These are phyloP conservation scores for Hylomyscus alleni DNA, from an alignment of 2,797 vertebrate genomes.

Conservation along the genomic window DNA sequence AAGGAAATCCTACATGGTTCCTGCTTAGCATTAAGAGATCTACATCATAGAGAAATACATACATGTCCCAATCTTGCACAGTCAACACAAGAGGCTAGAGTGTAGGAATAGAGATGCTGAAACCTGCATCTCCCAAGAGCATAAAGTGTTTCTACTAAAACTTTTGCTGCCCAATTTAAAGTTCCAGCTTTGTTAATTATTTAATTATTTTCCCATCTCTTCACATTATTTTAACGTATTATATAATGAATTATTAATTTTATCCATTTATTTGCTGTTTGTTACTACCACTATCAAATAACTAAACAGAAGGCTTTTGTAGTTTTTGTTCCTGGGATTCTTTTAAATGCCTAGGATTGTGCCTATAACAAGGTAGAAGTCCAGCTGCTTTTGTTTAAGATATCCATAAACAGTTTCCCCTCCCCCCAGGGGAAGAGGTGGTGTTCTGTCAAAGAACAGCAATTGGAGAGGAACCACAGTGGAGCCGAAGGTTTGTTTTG, in stretches of 20 bases:
- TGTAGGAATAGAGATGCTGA: neutral
- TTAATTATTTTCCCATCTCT: slow-evolving; percentile 13
- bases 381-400: slow-evolving; percentile 20
- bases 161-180: neutral
- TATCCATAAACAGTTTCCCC: slow-evolving; percentile 3
- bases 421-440: neutral
- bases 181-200: neutral
- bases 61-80: neutral
- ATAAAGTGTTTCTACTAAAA: neutral
- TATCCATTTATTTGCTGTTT: neutral
- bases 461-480: neutral
- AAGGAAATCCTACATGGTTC: neutral
- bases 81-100: neutral
- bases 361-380: neutral
- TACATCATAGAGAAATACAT: neutral
- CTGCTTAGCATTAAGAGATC: neutral
- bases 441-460: neutral
- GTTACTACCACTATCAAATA: neutral
- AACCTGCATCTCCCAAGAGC: neutral
- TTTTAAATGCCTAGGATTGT: neutral
- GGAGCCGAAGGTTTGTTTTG: neutral
- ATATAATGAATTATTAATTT: neutral
- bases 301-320: neutral
- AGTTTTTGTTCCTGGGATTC: neutral
- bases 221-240: neutral